Evolutionary conservation across 2,113 vertebrate genomes (phyloP).

Genomic region (Parus major): DNA sequence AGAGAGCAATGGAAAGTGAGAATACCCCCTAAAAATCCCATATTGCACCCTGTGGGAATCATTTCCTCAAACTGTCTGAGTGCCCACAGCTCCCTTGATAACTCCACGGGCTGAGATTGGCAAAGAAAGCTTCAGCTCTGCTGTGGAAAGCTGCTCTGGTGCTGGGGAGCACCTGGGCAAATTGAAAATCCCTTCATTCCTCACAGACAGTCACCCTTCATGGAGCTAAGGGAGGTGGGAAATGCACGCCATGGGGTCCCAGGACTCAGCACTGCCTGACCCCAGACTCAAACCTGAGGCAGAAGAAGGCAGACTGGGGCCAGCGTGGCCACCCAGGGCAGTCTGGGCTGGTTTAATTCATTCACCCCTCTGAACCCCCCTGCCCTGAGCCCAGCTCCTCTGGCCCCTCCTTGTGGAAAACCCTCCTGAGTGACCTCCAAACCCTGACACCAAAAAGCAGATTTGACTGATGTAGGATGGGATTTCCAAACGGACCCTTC

Average conservation of each 20-base stretch:
- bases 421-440: neutral
- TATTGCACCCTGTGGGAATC: neutral
- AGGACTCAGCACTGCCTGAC: neutral
- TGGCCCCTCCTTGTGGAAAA: neutral
- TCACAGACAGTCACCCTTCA: accelerated
- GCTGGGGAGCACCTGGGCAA: neutral
- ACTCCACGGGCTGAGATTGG: neutral
- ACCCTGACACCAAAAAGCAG: neutral
- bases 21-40: neutral
- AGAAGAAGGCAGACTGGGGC: neutral
- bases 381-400: neutral
- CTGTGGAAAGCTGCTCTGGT: neutral
- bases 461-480: neutral
- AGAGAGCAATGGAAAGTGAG: neutral
- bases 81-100: neutral
- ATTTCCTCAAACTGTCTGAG: neutral
- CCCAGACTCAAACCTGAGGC: neutral
- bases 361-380: neutral
- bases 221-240: too few relatives aligned
- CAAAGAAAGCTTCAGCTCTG: neutral
- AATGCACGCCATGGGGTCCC: neutral
- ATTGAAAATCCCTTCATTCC: accelerated
- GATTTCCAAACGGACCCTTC: neutral
- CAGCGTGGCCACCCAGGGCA: neutral
- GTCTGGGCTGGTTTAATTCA: neutral